Evolutionary conservation across 2,797 vertebrate species (phyloP), one percentile per base, ranked within the genome.

Genomic region (Rhyacichthys aspro): DNA sequence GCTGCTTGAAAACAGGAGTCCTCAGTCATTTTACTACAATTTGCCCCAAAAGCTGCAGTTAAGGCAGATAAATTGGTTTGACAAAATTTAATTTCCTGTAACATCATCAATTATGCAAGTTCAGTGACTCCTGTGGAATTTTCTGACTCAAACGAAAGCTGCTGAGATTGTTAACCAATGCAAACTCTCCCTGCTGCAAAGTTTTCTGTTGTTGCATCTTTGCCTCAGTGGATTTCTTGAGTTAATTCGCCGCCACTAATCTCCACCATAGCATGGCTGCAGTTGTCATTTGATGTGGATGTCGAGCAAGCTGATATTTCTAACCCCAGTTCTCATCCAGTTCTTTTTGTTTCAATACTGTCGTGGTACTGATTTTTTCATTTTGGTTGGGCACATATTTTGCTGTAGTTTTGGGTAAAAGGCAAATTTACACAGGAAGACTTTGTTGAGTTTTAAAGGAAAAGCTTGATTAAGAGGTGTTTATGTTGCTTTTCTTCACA

Each of bases 291-390:
- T 90, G 82, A 95, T 95, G 94, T 96, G 96, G 97, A 98, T 98
- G 97, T 95, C 97, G 92, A 93, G 95, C 87, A 91, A 95, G 91
- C 92, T 91, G 95, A 96, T 98, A 98, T 98, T 99, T 98, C 96
- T 98, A 95, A 96, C 93, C 90, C 92, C 90, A 86, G 89, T 91
- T 93, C 90, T 94, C 92, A 93, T 95, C 93, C 88, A 92, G 93
- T 93, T 84, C 86, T 93, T 94, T 88, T 63, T 94, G 88, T 95
- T 93, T 92, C 86, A 93, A 92, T 91, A 92, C 90, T 83, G 72
- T 74, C 82, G 50, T 69, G 72, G 64, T 87, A 86, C 70, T 53
- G 42, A 78, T 90, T 81, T 83, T 91, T 94, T 92, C 46, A 74
- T 86, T 91, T 88, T 73, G 88, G 67, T 76, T 70, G 15, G 17